Conservation (phyloP, 2,888 invertebrate species). For the Morpho helenor region DNA sequence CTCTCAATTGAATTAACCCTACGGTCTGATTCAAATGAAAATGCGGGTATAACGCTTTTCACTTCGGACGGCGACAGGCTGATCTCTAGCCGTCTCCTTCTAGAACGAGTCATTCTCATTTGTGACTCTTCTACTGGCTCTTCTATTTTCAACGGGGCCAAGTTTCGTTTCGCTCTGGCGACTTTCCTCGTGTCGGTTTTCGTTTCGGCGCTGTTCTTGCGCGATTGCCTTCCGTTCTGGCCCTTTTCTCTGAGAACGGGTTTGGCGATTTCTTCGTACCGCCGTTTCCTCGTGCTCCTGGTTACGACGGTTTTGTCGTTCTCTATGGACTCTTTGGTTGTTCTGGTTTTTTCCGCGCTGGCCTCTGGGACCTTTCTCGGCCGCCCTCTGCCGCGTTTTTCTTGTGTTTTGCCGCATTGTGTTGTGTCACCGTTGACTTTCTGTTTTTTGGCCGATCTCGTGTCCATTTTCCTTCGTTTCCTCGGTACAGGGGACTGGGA, state of each 20-base stretch:
- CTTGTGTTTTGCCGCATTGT: conserved; percentile 41
- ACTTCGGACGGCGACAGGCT: conserved; percentile 63
- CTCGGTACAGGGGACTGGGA: conserved; percentile 52
- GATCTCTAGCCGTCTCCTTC: conserved; percentile 54
- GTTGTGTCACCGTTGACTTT: conserved; percentile 34
- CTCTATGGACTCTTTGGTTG: conserved; percentile 67
- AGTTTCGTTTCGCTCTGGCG: conserved; percentile 39
- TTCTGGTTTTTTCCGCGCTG: conserved; percentile 38
- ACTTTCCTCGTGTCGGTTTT: conserved; percentile 43
- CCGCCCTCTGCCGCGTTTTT: conserved; percentile 32
- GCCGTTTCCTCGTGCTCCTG: conserved; percentile 54
- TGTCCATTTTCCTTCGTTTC: conserved; percentile 62
- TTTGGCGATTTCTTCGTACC: conserved; percentile 51
- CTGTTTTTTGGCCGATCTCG: conserved; percentile 35
- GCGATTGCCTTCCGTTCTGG: conserved; percentile 53
- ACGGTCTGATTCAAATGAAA: conserved; percentile 61
- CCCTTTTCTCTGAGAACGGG: conserved; percentile 68
- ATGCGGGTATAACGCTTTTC: conserved; percentile 43
- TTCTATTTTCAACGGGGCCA: conserved; percentile 36
- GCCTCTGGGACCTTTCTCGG: conserved; percentile 26
- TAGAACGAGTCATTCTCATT: conserved; percentile 60
- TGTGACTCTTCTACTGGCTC: conserved; percentile 28
- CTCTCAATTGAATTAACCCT: conserved; percentile 54
- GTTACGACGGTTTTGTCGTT: conserved; percentile 55
- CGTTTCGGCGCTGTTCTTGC: conserved; percentile 35